Conservation (phyloP, 2,797 vertebrate species). For the Oreonectes daqikongensis region DNA sequence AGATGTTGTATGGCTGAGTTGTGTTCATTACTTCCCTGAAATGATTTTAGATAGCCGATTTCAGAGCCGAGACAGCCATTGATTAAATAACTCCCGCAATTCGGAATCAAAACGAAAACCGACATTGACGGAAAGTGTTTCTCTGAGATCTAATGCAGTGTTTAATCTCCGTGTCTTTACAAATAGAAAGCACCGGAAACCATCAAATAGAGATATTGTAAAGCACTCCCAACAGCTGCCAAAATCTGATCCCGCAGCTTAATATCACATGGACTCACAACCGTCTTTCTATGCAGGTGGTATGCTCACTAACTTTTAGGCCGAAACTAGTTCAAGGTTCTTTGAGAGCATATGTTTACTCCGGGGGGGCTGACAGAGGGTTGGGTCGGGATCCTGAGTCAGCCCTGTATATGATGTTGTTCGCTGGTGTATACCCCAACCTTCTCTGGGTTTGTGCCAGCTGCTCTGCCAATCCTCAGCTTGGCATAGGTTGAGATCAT, state of each 20-base stretch:
- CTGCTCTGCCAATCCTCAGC: slow-evolving; percentile 57
- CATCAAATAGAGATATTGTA: background rate
- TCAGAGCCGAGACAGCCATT: background rate
- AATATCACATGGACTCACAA: background rate
- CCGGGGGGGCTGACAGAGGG: slow-evolving; percentile 53
- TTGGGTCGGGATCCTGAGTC: slow-evolving; percentile 69
- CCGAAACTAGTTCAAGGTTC: slow-evolving; percentile 56
- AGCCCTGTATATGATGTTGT: slow-evolving; percentile 63
- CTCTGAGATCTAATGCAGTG: background rate
- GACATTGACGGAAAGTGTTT: slow-evolving; percentile 19
- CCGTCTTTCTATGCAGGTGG: slow-evolving; percentile 4
- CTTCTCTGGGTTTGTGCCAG: slow-evolving; percentile 69
- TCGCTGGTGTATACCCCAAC: slow-evolving; percentile 66
- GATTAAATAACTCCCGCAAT: slow-evolving; percentile 20
- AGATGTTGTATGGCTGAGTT: slow-evolving; percentile 76
- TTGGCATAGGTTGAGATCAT: slow-evolving; percentile 50
- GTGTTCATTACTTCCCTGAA: slow-evolving; percentile 44
- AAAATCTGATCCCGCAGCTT: background rate
- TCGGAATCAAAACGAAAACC: slow-evolving; percentile 13
- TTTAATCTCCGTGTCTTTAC: background rate
- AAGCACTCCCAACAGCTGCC: slow-evolving; percentile 1
- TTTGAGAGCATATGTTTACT: slow-evolving; percentile 67
- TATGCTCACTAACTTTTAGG: slow-evolving; percentile 38
- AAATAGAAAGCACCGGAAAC: slow-evolving; percentile 4
- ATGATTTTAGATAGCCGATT: slow-evolving; percentile 45